Conservation (phyloP, 2,797 vertebrate genomes). For the Myotis planiceps region DNA sequence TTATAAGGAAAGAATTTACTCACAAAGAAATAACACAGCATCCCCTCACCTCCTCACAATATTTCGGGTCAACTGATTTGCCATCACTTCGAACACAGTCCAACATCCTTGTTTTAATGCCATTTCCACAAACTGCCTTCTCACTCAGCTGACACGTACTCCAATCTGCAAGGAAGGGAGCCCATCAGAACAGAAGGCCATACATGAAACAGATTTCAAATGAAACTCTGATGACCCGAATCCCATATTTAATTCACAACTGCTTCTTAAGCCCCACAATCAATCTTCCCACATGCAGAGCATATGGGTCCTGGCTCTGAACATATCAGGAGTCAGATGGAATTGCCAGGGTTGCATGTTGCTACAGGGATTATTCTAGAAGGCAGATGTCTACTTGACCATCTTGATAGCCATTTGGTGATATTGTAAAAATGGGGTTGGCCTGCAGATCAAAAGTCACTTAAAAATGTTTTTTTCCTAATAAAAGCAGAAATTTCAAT, state of each 20-base stretch:
- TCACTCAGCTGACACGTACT: constrained; percentile 98
- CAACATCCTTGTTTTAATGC: constrained; percentile 96
- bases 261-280: constrained; percentile 65
- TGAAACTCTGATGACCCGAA: constrained; percentile 55
- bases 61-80: constrained; percentile 95
- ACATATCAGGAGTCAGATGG: constrained; percentile 57
- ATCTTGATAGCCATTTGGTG: constrained; percentile 24
- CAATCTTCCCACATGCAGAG: constrained; percentile 53
- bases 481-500: not conserved
- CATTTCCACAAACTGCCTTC: constrained; percentile 94
- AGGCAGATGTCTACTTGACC: constrained; percentile 64
- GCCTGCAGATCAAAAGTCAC: constrained; percentile 33
- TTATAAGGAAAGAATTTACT: constrained; percentile 56
- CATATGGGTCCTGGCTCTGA: constrained; percentile 65
- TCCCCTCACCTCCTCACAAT: constrained; percentile 94
- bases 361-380: constrained; percentile 51
- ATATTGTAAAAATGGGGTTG: not conserved
- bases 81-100: constrained; percentile 98
- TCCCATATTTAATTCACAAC: constrained; percentile 71
- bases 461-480: constrained; percentile 28
- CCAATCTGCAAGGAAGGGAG: constrained; percentile 91
- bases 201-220: constrained; percentile 40
- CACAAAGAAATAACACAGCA: constrained; percentile 46
- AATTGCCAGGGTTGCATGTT: constrained; percentile 58
- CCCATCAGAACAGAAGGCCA: constrained; percentile 54